Percentiles rank a stretch among this genome's conserved stretches.
phyloP scores from a whole-genome alignment of 2,888 invertebrate genomes.

The Tetrapedia diversipes region DNA sequence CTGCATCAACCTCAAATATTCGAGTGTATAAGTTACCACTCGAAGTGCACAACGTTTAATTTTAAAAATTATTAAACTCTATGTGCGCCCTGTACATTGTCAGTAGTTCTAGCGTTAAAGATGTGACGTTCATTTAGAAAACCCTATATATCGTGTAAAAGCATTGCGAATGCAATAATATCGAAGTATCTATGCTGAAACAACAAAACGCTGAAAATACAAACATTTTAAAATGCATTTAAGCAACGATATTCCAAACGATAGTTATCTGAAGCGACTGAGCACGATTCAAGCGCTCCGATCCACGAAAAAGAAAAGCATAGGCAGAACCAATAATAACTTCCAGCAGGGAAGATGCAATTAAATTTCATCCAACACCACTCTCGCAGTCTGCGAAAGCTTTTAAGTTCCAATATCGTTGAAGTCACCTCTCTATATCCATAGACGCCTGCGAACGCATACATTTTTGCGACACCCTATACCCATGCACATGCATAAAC shows the following conservation, averaged over 20 bases:
- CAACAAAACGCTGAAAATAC: no score
- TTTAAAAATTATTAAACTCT: no score
- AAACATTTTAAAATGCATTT: no score
- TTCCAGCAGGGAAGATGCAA: neutral
- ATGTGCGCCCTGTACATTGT: no score
- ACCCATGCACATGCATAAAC: neutral
- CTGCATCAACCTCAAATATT: no score
- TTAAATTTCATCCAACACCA: conserved; percentile 9
- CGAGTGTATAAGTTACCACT: no score
- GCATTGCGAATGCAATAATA: no score
- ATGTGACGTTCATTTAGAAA: no score
- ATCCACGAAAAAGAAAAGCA: neutral
- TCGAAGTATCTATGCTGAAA: no score
- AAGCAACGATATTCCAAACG: neutral
- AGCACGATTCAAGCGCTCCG: neutral
- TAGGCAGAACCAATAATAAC: neutral
- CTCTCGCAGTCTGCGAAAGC: conserved; percentile 10
- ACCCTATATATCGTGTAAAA: no score
- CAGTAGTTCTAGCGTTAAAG: no score
- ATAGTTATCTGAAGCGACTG: neutral
- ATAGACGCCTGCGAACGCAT: neutral
- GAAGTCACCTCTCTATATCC: neutral
- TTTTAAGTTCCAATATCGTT: conserved; percentile 25
- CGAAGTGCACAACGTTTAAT: no score
- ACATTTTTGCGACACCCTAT: neutral